phyloP scores from a whole-genome alignment of 2,113 vertebrate species.

The Tyrannus savana region DNA sequence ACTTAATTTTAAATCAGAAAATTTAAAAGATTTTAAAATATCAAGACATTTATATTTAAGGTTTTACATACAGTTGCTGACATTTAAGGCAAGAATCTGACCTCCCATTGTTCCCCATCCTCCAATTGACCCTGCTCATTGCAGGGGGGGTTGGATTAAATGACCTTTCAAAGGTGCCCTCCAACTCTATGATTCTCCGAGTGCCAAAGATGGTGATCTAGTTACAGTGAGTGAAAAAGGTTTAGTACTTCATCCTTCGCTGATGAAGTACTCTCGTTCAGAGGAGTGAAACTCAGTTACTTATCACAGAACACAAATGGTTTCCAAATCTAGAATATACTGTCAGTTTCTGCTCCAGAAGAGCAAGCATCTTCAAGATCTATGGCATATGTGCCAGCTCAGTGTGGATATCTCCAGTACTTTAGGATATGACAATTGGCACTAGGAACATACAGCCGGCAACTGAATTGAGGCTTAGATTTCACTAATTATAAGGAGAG shows the following conservation, averaged over 20 bases:
- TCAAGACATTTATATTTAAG: not conserved
- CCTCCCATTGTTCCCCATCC: not conserved
- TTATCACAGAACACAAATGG: not conserved
- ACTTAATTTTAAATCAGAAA: not conserved
- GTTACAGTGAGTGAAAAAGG: not conserved
- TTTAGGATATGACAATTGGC: not conserved
- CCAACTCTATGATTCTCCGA: not conserved
- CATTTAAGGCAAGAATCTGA: not conserved
- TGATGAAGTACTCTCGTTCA: not conserved
- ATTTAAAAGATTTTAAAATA: not conserved
- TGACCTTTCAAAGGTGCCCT: not conserved
- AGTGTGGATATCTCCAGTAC: not conserved
- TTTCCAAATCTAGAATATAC: not conserved
- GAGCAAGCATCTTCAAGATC: not conserved
- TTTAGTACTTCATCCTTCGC: not conserved
- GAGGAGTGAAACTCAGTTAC: not conserved
- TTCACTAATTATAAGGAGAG: not conserved
- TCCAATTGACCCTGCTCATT: not conserved
- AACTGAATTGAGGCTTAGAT: not conserved
- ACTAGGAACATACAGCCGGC: not conserved
- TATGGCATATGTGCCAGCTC: not conserved
- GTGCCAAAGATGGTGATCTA: not conserved
- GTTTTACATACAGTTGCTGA: not conserved
- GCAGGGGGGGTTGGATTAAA: too few relatives aligned
- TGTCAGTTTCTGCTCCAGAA: not conserved